phyloP scores from a whole-genome alignment of 1,140 invertebrate species.

The Dinoponera quadriceps region DNA sequence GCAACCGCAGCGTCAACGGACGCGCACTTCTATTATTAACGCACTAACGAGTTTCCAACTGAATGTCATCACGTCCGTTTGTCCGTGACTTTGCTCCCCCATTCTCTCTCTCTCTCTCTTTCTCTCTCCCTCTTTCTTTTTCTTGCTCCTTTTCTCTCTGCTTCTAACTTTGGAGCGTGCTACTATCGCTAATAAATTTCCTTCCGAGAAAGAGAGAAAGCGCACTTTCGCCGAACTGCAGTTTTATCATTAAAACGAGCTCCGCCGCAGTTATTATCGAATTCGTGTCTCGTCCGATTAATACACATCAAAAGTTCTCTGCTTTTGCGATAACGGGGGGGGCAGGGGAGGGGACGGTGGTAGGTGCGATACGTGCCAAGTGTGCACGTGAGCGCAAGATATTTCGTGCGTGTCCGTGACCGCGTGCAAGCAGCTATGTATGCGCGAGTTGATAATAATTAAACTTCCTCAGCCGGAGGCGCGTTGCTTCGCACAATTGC shows the following conservation, averaged over 20 bases:
- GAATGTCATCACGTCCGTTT: constrained; percentile 6
- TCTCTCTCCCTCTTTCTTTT: too few species aligned
- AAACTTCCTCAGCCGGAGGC: constrained; percentile 62
- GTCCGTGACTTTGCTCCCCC: constrained; percentile 14
- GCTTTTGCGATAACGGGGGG: neutral
- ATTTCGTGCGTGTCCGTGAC: constrained; percentile 40
- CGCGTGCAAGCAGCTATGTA: constrained; percentile 13
- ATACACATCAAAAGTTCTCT: constrained; percentile 3
- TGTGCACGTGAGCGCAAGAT: constrained; percentile 21
- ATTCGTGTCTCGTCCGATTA: constrained; percentile 2
- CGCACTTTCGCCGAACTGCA: too few species aligned
- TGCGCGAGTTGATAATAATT: constrained; percentile 72
- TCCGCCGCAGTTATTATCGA: neutral
- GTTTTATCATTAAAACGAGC: neutral
- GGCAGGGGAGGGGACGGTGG: neutral
- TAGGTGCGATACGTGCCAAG: constrained; percentile 15
- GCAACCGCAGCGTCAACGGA: neutral
- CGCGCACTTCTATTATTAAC: constrained; percentile 46
- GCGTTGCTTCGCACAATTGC: constrained; percentile 39
- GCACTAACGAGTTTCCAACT: constrained; percentile 39
- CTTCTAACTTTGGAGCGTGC: too few species aligned
- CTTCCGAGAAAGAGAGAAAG: too few species aligned
- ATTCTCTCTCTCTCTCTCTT: too few species aligned
- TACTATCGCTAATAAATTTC: too few species aligned
- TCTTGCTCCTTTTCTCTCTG: too few species aligned